Evolutionary conservation across 1,140 invertebrate species (phyloP), one percentile per base, ranked within the genome.

Genomic region (Triops longicaudatus): DNA sequence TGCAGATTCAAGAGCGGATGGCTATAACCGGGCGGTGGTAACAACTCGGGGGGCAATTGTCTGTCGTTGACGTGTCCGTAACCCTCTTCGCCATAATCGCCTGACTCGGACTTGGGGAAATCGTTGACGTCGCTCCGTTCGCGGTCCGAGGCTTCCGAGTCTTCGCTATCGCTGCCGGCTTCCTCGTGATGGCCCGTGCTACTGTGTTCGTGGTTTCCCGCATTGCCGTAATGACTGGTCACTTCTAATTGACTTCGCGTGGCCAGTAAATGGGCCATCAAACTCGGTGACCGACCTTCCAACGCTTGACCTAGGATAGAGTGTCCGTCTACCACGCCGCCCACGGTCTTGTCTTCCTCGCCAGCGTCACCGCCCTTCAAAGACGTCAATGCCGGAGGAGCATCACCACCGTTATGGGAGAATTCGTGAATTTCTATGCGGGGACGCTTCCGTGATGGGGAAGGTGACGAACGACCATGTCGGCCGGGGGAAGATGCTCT

Each of bases 1-100:
- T 78, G 78, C 41, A 78, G 43, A 28, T 78, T 78, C 27, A 78
- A 37, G 42, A 78, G 75, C n/a, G 78, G 78, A 44, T 78, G 78
- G 43, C 44, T 71, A 71, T 78, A 76, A 22, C 72, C 63, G 22
- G 78, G 73, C 37, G 75, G 78, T 71, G 75, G 72, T 28, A 76
- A 71, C 78, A 73, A 14, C 14, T 75, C 74, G 10, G 28, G 74
- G 27, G 37, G 37, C 42, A 75, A 31, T 43, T 41, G 74, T 75
- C 74, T 14, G 37, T 75, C 74, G 4, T 44, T 63, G 50, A 63
- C 31, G 44, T 75, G 74, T 14, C 74, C 74, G 14, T 37, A 44
- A 44, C 44, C 41, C 22, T 27, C 44, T 11, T 75, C 42, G 31
- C 44, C 74, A 44, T 75, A 44, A 27, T 75, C 74, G 14, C 74